A percentile compares a stretch with the other conserved stretches of the same genome.
phyloP scores from a whole-genome alignment of 1,140 invertebrate species.

The Mizuhopecten yessoensis region DNA sequence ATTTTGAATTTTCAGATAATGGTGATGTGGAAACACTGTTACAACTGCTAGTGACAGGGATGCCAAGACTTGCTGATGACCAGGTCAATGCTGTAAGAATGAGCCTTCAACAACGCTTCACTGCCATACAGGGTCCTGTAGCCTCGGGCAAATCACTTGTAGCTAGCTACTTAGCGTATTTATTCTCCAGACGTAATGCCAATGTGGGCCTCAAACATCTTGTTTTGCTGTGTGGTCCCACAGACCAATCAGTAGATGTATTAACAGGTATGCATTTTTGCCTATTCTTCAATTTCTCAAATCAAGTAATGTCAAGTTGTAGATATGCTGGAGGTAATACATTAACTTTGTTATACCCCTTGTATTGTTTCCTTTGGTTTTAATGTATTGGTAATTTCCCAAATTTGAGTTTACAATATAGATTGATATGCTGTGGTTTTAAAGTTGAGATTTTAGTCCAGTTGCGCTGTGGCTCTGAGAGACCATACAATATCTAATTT shows the following conservation, averaged over 20 bases:
- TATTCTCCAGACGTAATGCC: conserved; percentile 73
- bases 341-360: no score
- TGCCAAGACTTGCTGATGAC: conserved; percentile 60
- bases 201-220: conserved; percentile 63
- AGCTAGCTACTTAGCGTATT: conserved; percentile 69
- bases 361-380: no score
- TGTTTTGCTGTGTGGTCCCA: conserved; percentile 79
- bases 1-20: conserved; percentile 65
- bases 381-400: no score
- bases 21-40: conserved; percentile 67
- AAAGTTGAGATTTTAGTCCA: no score
- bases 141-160: conserved; percentile 79
- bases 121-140: conserved; percentile 75
- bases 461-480: no score
- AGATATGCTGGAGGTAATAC: no score
- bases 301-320: no score
- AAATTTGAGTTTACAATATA: no score
- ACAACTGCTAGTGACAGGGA: conserved; percentile 48
- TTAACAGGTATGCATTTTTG: conserved; percentile 71
- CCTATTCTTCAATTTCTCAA: no score
- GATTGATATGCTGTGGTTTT: no score
- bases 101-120: conserved; percentile 73
- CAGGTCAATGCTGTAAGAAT: conserved; percentile 73
- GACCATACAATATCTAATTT: no score
- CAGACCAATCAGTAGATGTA: conserved; percentile 78